Evolutionary conservation across 2,888 invertebrate genomes (phyloP), one percentile per base, ranked within the genome.

Genomic region (Polyommatus icarus): DNA sequence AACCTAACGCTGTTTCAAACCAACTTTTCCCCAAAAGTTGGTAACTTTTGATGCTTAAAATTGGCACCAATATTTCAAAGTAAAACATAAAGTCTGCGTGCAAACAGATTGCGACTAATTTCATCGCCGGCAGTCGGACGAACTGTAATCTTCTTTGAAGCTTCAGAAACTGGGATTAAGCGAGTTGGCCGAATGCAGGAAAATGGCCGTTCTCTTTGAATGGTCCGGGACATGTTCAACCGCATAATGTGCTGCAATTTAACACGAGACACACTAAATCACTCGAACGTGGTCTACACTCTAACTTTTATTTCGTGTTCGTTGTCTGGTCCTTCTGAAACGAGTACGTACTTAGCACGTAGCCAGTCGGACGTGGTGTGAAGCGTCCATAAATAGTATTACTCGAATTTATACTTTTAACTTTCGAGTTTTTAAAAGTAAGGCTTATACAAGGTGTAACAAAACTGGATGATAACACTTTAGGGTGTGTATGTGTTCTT

Each of bases 161-260:
- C 54, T 75, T 75, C 75, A 54, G 75, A 75, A 75, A 54, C 75
- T 75, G 29, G 75, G 75, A 54, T 75, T 75, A 75, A 29, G 24
- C 7, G 75, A 29, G 46, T 29, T 24, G 46, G 7, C 36, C 40
- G 73, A 24, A 1, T 77, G 77, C 20, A 36, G 32, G 54, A 54
- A 71, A 72, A 77, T 73, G 20, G 46, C 73, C 12, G 73, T 24
- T 3, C 50, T 75, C 72, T 54, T 54, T 29, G 15, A 50, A 50
- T 15, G 3, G 50, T 29, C 24, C 54, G 54, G 75, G 12, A 54
- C 54, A 50, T 29, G 29, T 29, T 75, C 7, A 15, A 75, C 46
- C 75, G 75, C 29, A 54, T 75, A 50, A 75, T 54, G 50, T 18
- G n/a, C 29, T 50, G 24, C 46, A 20, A 73, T 73, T 46, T 54